A percentile compares a stretch with the other conserved stretches of the same genome.
Conservation (phyloP, 2,888 invertebrate species). For the Agriopis leucophaearia region DNA sequence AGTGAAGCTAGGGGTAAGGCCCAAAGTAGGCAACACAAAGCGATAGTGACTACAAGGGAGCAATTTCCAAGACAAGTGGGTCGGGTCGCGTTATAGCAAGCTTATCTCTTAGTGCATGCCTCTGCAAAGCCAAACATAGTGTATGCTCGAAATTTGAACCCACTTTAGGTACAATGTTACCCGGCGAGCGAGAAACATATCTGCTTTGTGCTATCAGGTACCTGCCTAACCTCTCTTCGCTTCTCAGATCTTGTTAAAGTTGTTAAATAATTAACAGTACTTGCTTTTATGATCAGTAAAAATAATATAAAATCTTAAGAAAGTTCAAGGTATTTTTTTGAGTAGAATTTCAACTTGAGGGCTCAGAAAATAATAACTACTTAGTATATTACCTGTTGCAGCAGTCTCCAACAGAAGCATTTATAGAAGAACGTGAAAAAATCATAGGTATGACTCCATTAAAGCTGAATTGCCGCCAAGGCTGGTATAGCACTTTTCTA, state of each 20-base stretch:
- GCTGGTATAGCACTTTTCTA: too few relatives aligned
- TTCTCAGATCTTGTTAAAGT: constrained; percentile 5
- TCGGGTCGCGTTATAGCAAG: constrained; percentile 50
- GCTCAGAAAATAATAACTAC: too few relatives aligned
- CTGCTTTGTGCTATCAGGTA: constrained; percentile 9
- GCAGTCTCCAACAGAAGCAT: too few relatives aligned
- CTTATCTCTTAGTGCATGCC: constrained; percentile 59
- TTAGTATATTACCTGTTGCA: too few relatives aligned
- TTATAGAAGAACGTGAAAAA: too few relatives aligned
- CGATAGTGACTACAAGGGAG: constrained; percentile 41
- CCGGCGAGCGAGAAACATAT: constrained; percentile 13
- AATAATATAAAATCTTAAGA: background rate
- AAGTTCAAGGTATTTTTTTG: background rate
- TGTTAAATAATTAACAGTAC: background rate
- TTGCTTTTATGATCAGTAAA: constrained; percentile 2
- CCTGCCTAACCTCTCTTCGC: background rate
- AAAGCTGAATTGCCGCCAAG: too few relatives aligned
- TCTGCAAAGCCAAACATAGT: constrained; percentile 45
- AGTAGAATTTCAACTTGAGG: background rate
- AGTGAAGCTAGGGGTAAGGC: background rate
- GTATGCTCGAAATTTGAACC: constrained; percentile 48
- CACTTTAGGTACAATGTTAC: constrained; percentile 28
- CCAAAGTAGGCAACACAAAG: constrained; percentile 22
- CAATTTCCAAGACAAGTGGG: constrained; percentile 56
- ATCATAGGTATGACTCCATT: too few relatives aligned